These are phyloP conservation scores for Psittacula cyanocephala DNA, from an alignment of 2,113 vertebrate species.

Conservation along the genomic window DNA sequence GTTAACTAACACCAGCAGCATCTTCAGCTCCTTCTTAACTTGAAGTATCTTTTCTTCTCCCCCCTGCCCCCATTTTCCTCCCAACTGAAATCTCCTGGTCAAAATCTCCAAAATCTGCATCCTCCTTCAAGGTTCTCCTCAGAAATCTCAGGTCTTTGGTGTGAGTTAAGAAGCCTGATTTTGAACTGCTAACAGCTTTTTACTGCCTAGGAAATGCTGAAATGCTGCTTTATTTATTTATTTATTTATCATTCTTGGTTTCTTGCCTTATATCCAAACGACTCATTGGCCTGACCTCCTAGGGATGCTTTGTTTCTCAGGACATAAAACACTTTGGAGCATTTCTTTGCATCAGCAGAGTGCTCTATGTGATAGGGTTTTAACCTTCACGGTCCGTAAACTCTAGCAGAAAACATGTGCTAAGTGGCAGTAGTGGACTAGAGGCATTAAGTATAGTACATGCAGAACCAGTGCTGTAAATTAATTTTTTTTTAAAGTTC, in stretches of 20 bases:
- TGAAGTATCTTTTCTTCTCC: neutral
- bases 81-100: neutral
- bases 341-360: neutral
- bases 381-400: neutral
- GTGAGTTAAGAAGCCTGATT: neutral
- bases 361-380: neutral
- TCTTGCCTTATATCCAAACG: neutral
- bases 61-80: neutral
- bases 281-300: conserved; percentile 4
- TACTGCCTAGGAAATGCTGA: neutral
- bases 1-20: neutral
- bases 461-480: neutral
- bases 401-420: neutral
- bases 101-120: neutral
- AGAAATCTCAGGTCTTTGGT: neutral
- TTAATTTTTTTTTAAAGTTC: neutral
- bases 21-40: neutral
- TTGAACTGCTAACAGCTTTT: neutral
- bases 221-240: neutral
- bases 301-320: neutral
- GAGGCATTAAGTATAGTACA: neutral
- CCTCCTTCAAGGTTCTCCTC: neutral
- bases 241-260: neutral
- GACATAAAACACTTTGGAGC: conserved; percentile 4
- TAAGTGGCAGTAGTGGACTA: neutral